Evolutionary conservation across 2,888 invertebrate species (phyloP).

Genomic region (Pycnomerus fuliginosus): DNA sequence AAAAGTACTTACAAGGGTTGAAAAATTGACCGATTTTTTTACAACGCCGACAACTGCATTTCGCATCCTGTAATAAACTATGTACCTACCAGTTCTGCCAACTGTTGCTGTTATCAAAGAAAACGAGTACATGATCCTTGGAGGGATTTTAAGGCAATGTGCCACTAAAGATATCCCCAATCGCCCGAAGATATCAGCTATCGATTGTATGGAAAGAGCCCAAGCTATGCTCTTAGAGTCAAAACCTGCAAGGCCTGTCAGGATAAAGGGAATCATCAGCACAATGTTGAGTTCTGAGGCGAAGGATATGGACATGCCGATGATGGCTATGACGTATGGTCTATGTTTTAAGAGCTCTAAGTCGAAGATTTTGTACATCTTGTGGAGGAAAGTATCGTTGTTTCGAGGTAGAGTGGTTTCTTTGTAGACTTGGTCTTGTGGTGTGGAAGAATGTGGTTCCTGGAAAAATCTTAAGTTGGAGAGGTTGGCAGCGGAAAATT

Average conservation of each 20-base stretch:
- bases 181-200: slow-evolving; percentile 50
- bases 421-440: slow-evolving; percentile 32
- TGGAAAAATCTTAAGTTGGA: no score
- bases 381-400: slow-evolving; percentile 24
- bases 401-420: slow-evolving; percentile 36
- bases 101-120: slow-evolving; percentile 47
- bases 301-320: slow-evolving; percentile 53
- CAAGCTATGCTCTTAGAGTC: slow-evolving; percentile 44
- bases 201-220: slow-evolving; percentile 48
- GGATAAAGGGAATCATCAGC: slow-evolving; percentile 53
- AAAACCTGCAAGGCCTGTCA: slow-evolving; percentile 48
- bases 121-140: slow-evolving; percentile 48
- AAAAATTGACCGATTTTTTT: slow-evolving; percentile 15
- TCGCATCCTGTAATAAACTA: background rate
- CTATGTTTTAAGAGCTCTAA: slow-evolving; percentile 44
- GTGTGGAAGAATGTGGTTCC: no score
- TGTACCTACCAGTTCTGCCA: slow-evolving; percentile 47
- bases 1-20: slow-evolving; percentile 13
- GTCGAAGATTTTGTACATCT: slow-evolving; percentile 42
- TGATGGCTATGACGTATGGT: slow-evolving; percentile 41
- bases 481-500: no score
- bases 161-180: slow-evolving; percentile 48
- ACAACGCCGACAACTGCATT: slow-evolving; percentile 7
- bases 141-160: slow-evolving; percentile 41
- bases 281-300: slow-evolving; percentile 55